Conservation (phyloP, 2,797 vertebrate species). For the Rhinella marina region DNA sequence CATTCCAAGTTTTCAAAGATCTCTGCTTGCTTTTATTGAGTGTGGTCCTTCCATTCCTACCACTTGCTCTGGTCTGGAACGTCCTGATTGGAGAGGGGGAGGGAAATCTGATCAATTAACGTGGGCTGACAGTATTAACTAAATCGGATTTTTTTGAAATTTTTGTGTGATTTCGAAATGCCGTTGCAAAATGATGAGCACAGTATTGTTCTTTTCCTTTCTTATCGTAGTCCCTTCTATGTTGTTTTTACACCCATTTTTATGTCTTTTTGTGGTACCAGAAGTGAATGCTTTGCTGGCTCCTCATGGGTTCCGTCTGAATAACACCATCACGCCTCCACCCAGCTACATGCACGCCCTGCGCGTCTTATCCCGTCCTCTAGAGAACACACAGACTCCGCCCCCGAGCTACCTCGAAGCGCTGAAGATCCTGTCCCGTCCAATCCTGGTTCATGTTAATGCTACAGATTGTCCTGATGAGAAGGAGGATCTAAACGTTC, state of each 20-base stretch:
- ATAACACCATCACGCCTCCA: conserved; percentile 60
- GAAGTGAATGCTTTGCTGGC: conserved; percentile 60
- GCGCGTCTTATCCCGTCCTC: conserved; percentile 48
- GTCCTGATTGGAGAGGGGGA: no score
- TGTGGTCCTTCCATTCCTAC: no score
- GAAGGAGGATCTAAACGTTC: conserved; percentile 37
- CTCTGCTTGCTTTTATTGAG: no score
- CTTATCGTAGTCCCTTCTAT: not conserved
- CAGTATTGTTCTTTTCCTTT: no score
- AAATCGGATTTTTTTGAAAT: no score
- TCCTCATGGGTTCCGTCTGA: conserved; percentile 57
- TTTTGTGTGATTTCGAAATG: no score
- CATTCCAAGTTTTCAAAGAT: no score
- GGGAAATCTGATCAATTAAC: no score
- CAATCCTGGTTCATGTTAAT: conserved; percentile 53
- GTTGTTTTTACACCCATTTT: not conserved
- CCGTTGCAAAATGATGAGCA: no score
- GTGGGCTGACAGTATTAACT: no score
- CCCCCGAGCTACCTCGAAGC: conserved; percentile 60
- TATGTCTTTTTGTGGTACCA: not conserved
- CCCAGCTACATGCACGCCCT: conserved; percentile 62
- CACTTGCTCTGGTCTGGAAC: no score
- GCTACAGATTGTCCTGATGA: conserved; percentile 27
- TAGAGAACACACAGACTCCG: conserved; percentile 57
- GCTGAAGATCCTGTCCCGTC: conserved; percentile 54